These are phyloP conservation scores for Spodoptera exigua DNA, from an alignment of 2,888 invertebrate species.

Conservation along the genomic window DNA sequence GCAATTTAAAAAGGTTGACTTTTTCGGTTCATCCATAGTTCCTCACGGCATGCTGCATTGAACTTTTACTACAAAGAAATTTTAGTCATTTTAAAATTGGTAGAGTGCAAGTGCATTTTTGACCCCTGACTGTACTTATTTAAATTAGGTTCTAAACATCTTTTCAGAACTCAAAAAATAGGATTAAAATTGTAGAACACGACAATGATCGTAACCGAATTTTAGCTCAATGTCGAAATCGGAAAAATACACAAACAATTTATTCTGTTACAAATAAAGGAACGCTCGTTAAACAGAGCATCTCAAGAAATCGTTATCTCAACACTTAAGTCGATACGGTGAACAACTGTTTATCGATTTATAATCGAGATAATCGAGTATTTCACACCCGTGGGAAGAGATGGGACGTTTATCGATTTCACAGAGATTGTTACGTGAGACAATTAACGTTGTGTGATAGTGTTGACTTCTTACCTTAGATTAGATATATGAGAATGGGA, in stretches of 20 bases:
- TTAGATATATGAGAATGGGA: not conserved
- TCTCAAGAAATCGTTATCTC: constrained; percentile 25
- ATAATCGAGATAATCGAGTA: constrained; percentile 58
- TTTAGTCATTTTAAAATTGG: too few relatives aligned
- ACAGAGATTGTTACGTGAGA: constrained; percentile 52
- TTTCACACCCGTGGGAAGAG: constrained; percentile 66
- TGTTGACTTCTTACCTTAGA: constrained; percentile 13
- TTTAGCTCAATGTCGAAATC: too few relatives aligned
- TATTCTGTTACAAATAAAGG: constrained; percentile 16
- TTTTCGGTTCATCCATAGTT: too few relatives aligned
- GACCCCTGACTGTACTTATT: too few relatives aligned
- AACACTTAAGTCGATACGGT: constrained; percentile 13
- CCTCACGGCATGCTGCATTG: too few relatives aligned
- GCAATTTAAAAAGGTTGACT: too few relatives aligned
- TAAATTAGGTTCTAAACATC: too few relatives aligned
- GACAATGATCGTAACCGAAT: too few relatives aligned
- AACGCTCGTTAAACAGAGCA: constrained; percentile 40
- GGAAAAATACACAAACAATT: constrained; percentile 3
- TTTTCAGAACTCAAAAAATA: too few relatives aligned
- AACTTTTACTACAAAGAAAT: too few relatives aligned
- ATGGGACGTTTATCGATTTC: constrained; percentile 53
- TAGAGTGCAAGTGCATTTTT: too few relatives aligned
- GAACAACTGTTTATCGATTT: constrained; percentile 46
- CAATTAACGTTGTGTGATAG: constrained; percentile 42
- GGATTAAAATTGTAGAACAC: too few relatives aligned